phyloP scores from a whole-genome alignment of 2,797 vertebrate genomes.

The Orestias chungarensis region DNA sequence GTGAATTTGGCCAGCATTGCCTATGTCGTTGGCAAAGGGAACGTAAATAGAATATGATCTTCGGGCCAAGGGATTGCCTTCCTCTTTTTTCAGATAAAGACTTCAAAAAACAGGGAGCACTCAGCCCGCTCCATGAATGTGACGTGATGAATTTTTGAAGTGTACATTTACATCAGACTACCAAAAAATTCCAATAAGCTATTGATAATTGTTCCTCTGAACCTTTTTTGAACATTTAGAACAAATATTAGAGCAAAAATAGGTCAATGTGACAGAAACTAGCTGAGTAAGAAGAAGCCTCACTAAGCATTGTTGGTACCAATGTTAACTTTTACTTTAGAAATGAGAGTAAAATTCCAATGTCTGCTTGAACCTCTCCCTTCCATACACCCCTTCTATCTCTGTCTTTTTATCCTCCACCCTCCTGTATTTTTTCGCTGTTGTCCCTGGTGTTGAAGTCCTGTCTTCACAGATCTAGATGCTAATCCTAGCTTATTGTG shows the following conservation, averaged over 20 bases:
- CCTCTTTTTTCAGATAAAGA: slow-evolving; percentile 87
- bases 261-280: slow-evolving; percentile 19
- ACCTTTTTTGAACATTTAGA: slow-evolving; percentile 59
- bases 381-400: slow-evolving; percentile 46
- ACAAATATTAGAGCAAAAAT: slow-evolving; percentile 50
- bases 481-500: slow-evolving; percentile 84
- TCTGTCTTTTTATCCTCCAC: slow-evolving; percentile 60
- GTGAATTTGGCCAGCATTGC: slow-evolving; percentile 87
- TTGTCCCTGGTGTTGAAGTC: slow-evolving; percentile 74
- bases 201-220: slow-evolving; percentile 50
- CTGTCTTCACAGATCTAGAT: slow-evolving; percentile 82
- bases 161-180: slow-evolving; percentile 76
- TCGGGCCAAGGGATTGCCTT: slow-evolving; percentile 86
- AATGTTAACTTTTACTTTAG: slow-evolving; percentile 26
- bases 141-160: slow-evolving; percentile 77
- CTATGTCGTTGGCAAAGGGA: slow-evolving; percentile 85
- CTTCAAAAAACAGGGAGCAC: slow-evolving; percentile 81
- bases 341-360: slow-evolving; percentile 50
- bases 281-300: slow-evolving; percentile 26
- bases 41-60: slow-evolving; percentile 89
- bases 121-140: slow-evolving; percentile 76
- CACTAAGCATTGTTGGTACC: slow-evolving; percentile 20
- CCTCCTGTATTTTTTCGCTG: slow-evolving; percentile 61
- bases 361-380: slow-evolving; percentile 43
- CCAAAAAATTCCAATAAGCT: slow-evolving; percentile 72